Evolutionary conservation across 2,797 vertebrate genomes (phyloP).

Genomic region (Urosaurus nigricauda): DNA sequence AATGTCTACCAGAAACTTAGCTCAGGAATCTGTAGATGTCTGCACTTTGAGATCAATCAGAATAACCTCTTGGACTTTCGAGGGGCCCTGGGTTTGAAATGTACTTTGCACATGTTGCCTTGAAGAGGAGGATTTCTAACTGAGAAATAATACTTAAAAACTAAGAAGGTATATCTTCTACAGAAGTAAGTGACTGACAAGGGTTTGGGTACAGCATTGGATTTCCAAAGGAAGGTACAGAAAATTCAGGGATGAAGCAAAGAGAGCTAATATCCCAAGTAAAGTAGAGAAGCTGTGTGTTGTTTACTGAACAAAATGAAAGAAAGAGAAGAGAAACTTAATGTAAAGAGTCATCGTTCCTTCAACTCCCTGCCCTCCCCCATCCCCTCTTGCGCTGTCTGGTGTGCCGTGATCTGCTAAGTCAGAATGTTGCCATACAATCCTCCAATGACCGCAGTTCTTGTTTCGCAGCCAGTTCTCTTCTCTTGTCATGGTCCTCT

Average conservation of each 20-base stretch:
- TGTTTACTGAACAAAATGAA: slow-evolving; percentile 72
- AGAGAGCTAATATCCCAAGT: slow-evolving; percentile 52
- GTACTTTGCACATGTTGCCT: slow-evolving; percentile 47
- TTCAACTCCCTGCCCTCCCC: slow-evolving; percentile 67
- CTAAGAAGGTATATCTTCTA: slow-evolving; percentile 43
- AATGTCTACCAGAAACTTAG: background rate
- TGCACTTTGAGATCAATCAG: background rate
- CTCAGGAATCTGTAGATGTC: background rate
- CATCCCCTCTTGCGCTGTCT: slow-evolving; percentile 73
- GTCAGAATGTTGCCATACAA: slow-evolving; percentile 85
- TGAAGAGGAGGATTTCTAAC: slow-evolving; percentile 49
- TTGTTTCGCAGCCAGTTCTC: slow-evolving; percentile 65
- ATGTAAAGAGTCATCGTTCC: slow-evolving; percentile 79
- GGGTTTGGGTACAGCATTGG: background rate
- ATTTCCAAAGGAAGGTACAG: slow-evolving; percentile 65
- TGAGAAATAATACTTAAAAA: slow-evolving; percentile 55
- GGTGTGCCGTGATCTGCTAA: slow-evolving; percentile 79
- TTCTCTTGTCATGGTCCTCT: slow-evolving; percentile 69
- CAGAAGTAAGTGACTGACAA: slow-evolving; percentile 37
- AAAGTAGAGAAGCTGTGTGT: slow-evolving; percentile 55
- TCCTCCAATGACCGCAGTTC: slow-evolving; percentile 81
- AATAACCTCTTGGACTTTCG: slow-evolving; percentile 1
- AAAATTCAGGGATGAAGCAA: slow-evolving; percentile 69
- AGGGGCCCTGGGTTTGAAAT: background rate
- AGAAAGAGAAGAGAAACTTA: slow-evolving; percentile 73